Conservation (phyloP, 2,797 vertebrate genomes). For the Microctenopoma steveboyesi region DNA sequence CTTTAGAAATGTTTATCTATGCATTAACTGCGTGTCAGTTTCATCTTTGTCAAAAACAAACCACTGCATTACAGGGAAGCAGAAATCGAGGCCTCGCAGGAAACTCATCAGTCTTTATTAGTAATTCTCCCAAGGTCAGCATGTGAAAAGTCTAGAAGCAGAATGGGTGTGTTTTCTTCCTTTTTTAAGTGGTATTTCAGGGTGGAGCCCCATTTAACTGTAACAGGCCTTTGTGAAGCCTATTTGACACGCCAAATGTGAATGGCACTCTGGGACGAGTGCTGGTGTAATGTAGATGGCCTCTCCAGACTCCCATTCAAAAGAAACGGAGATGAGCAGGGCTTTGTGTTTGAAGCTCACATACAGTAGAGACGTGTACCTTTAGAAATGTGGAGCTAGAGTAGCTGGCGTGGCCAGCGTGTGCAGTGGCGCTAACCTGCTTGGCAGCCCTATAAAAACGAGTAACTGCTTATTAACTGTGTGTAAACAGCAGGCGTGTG, state of each 20-base stretch:
- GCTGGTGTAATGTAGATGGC: conserved; percentile 8
- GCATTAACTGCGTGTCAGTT: neutral
- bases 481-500: conserved; percentile 42
- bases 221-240: conserved; percentile 48
- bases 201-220: conserved; percentile 15
- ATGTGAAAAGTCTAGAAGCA: neutral
- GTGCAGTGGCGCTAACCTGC: conserved; percentile 29
- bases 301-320: conserved; percentile 19
- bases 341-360: conserved; percentile 6
- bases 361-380: conserved; percentile 24
- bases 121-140: neutral
- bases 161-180: neutral
- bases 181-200: neutral
- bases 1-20: neutral
- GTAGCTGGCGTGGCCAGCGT: conserved; percentile 4
- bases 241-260: conserved; percentile 21
- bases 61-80: neutral
- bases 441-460: conserved; percentile 36
- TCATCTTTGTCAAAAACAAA: neutral
- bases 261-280: conserved; percentile 1
- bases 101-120: neutral
- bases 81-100: neutral
- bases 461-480: conserved; percentile 52
- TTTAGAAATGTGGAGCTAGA: conserved; percentile 1
- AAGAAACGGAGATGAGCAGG: neutral